phyloP scores from a whole-genome alignment of 2,888 invertebrate genomes.

The Eupelmus urozonus region DNA sequence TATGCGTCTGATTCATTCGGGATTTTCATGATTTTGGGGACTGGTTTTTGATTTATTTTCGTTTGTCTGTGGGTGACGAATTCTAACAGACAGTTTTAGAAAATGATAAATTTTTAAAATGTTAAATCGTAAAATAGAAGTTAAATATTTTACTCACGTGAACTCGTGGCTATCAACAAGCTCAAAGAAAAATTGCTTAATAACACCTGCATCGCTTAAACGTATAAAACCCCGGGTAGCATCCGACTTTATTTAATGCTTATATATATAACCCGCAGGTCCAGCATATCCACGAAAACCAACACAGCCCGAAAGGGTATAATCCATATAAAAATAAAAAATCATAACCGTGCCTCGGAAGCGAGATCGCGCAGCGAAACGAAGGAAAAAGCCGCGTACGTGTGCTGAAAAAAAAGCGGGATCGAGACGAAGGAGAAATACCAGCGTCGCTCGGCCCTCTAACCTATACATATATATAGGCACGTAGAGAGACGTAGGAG shows the following conservation, averaged over 20 bases:
- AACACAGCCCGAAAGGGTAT: background rate
- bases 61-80: background rate
- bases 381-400: constrained; percentile 49
- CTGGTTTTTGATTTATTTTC: too few species aligned
- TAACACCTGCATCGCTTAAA: too few species aligned
- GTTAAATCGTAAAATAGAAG: too few species aligned
- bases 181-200: too few species aligned
- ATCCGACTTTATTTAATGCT: too few species aligned
- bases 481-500: background rate
- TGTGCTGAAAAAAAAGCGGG: constrained; percentile 39
- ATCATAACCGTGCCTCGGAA: constrained; percentile 39
- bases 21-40: background rate
- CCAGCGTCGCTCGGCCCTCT: background rate
- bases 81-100: too few species aligned
- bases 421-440: background rate
- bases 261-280: too few species aligned
- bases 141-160: too few species aligned
- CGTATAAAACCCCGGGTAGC: too few species aligned
- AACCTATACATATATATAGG: background rate
- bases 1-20: background rate
- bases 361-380: constrained; percentile 18
- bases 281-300: too few species aligned
- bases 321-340: constrained; percentile 33
- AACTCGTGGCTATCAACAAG: too few species aligned
- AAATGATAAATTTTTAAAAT: too few species aligned